Evolutionary conservation across 2,113 vertebrate species (phyloP).

Genomic region (Chascanopsetta lugubris): DNA sequence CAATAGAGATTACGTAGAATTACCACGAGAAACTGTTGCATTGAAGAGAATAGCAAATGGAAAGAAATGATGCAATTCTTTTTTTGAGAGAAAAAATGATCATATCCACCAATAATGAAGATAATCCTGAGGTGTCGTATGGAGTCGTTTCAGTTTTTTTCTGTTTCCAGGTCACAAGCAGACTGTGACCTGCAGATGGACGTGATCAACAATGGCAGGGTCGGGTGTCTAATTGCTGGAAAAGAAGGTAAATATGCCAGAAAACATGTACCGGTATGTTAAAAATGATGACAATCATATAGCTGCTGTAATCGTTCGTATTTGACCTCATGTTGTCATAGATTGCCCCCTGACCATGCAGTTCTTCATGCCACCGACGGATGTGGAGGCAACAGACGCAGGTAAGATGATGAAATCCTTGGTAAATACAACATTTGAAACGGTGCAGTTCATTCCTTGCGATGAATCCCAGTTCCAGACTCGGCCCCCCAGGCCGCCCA

Average conservation of each 20-base stretch:
- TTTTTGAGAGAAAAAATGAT: no score
- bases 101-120: not conserved
- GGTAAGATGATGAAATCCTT: constrained; percentile 71
- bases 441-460: not conserved
- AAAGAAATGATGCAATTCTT: no score
- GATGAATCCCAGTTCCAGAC: not conserved
- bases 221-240: constrained; percentile 78
- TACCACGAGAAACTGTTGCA: no score
- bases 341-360: constrained; percentile 80
- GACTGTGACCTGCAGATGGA: constrained; percentile 63
- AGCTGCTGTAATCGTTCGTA: not conserved
- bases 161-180: constrained; percentile 59
- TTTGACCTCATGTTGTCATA: constrained; percentile 31
- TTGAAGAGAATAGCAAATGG: no score
- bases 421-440: no score
- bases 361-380: constrained; percentile 80
- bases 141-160: no score
- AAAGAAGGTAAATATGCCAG: constrained; percentile 70
- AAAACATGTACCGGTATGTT: not conserved
- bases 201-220: constrained; percentile 81
- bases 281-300: no score
- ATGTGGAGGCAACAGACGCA: constrained; percentile 57
- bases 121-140: not conserved
- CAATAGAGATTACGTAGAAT: no score
- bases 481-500: constrained; percentile 55